Evolutionary conservation across 1,140 invertebrate species (phyloP).

Genomic region (Rhopalosiphum padi): DNA sequence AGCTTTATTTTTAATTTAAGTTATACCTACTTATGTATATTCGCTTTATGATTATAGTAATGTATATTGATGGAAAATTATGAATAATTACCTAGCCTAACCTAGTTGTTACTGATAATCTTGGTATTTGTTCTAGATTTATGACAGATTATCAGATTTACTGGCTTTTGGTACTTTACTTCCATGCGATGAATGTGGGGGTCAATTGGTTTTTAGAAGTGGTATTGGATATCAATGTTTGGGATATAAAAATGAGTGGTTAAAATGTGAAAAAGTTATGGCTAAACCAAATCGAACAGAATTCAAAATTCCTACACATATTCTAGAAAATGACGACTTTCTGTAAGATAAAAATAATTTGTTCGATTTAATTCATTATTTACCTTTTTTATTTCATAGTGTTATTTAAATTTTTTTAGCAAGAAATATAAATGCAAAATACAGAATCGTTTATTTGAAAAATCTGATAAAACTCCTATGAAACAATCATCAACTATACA

Average conservation of each 20-base stretch:
- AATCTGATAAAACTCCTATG: constrained; percentile 66
- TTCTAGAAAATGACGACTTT: constrained; percentile 70
- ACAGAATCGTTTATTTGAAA: constrained; percentile 65
- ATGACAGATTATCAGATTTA: constrained; percentile 81
- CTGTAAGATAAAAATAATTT: constrained; percentile 66
- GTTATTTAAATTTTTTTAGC: constrained; percentile 61
- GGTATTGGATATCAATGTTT: constrained; percentile 78
- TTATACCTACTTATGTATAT: not conserved
- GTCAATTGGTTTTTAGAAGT: constrained; percentile 75
- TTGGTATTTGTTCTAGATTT: constrained; percentile 68
- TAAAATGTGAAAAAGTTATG: constrained; percentile 80
- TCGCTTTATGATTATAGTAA: no score
- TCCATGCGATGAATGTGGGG: constrained; percentile 81
- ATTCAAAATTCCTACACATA: constrained; percentile 76
- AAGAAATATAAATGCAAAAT: constrained; percentile 73
- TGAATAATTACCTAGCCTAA: not conserved
- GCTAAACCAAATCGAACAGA: constrained; percentile 76
- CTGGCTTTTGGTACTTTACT: constrained; percentile 87
- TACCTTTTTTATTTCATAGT: constrained; percentile 26
- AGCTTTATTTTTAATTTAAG: not conserved
- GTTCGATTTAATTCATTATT: not conserved
- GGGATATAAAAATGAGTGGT: constrained; percentile 89
- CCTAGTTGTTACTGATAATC: not conserved
- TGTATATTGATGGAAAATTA: not conserved
- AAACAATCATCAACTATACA: constrained; percentile 45